Evolutionary conservation across 2,888 invertebrate genomes (phyloP).

Genomic region (Dasypogon diadema): DNA sequence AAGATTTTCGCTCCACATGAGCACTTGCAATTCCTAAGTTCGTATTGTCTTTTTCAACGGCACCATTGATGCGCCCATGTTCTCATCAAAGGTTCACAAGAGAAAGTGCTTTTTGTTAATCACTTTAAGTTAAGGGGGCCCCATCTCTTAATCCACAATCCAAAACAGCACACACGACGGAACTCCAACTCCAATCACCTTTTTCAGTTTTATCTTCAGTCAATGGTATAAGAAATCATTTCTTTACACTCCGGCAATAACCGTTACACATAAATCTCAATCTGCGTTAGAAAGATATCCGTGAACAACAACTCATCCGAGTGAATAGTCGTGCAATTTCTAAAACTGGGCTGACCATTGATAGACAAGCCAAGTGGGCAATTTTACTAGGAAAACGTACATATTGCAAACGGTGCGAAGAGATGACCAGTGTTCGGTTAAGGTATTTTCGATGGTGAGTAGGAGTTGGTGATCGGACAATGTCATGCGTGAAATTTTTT

Average conservation of each 20-base stretch:
- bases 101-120: background rate
- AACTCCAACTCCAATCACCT: background rate
- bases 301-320: background rate
- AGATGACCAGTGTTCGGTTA: background rate
- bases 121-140: too few relatives aligned
- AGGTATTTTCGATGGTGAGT: slow-evolving; percentile 13
- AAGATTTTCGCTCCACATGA: too few relatives aligned
- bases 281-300: background rate
- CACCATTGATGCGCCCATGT: too few relatives aligned
- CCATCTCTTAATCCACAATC: too few relatives aligned
- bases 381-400: too few relatives aligned
- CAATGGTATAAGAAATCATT: background rate
- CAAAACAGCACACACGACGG: background rate
- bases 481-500: slow-evolving; percentile 5
- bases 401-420: too few relatives aligned
- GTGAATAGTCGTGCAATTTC: background rate
- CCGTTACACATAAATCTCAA: background rate
- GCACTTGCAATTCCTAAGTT: too few relatives aligned
- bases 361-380: too few relatives aligned
- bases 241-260: background rate
- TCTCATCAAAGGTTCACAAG: background rate
- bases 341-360: background rate
- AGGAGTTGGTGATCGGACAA: slow-evolving; percentile 21
- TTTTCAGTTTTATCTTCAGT: background rate
- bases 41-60: too few relatives aligned